Base-by-base conservation (phyloP, 2,888 invertebrate genomes). In the Rhagophthalmus giganteus region DNA sequence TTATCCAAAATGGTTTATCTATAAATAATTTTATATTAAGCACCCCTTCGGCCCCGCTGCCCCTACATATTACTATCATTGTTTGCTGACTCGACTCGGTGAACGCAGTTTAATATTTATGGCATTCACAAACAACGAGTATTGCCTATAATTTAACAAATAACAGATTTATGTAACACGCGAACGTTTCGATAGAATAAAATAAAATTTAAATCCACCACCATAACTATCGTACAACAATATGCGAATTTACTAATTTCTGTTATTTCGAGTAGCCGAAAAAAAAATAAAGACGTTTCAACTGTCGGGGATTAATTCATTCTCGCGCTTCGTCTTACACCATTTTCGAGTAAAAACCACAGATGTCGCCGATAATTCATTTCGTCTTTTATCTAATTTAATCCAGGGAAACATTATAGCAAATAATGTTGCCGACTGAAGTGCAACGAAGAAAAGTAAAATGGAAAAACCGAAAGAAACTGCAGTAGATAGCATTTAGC, bases 361-460 rank as follows among this genome's bases (percentile, higher is more conserved):
- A 50, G 42, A 38, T 44, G 37, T 45, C 35, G 30, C 40, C 41
- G 31, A 52, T 52, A 46, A 47, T 47, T 47, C 46, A 33, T 40
- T 47, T 52, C 54, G 49, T 58, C 49, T 54, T 54, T 58, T 54
- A 56, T 56, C 52, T 44, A 47, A 49, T 58, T 58, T 58, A 56
- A 58, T 58, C 58, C 53, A 52, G 55, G 45, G 53, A 55, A 51
- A 44, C 54, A 58, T 57, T 54, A 57, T 54, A 46, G 47, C 55
- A 56, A 53, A 53, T 53, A 57, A 59, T 55, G 57, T 57, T 50
- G 31, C 38, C 54, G 28, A 28, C 49, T 41, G 50, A 50, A 53
- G 44, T 50, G 54, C 57, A 52, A 38, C 44, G 46, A 40, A 50
- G 38, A 46, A 37, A 54, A 52, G 49, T 44, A 51, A 49, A 51